phyloP scores from a whole-genome alignment of 2,888 invertebrate genomes.

The Lycocerus yunnanus region DNA sequence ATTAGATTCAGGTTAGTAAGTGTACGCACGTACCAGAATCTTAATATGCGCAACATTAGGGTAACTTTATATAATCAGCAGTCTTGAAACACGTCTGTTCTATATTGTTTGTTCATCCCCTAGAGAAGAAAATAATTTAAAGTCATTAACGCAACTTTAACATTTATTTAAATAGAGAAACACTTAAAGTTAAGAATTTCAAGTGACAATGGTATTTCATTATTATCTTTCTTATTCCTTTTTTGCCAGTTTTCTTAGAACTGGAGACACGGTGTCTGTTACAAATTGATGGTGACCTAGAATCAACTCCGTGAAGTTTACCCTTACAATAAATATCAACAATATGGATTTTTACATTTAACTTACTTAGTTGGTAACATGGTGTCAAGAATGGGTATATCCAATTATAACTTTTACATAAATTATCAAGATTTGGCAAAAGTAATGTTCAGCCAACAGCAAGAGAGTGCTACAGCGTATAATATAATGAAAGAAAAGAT shows the following conservation, averaged over 20 bases:
- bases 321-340: slow-evolving; percentile 19
- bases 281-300: slow-evolving; percentile 24
- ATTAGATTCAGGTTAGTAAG: slow-evolving; percentile 35
- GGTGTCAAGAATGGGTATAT: slow-evolving; percentile 1
- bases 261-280: slow-evolving; percentile 21
- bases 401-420: slow-evolving; percentile 3
- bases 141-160: slow-evolving; percentile 11
- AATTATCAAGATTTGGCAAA: neutral
- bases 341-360: slow-evolving; percentile 7
- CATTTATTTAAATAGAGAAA: slow-evolving; percentile 16
- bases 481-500: neutral
- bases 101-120: slow-evolving; percentile 7
- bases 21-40: slow-evolving; percentile 25
- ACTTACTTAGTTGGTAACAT: neutral
- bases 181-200: slow-evolving; percentile 18
- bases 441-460: neutral
- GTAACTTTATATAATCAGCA: slow-evolving; percentile 12
- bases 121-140: slow-evolving; percentile 4
- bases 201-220: slow-evolving; percentile 18
- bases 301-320: slow-evolving; percentile 13
- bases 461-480: neutral
- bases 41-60: slow-evolving; percentile 16
- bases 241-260: slow-evolving; percentile 17
- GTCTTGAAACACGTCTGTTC: slow-evolving; percentile 12
- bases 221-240: slow-evolving; percentile 15